Evolutionary conservation across 2,888 invertebrate genomes (phyloP).

Genomic region (Lasioglossum leucozonium): DNA sequence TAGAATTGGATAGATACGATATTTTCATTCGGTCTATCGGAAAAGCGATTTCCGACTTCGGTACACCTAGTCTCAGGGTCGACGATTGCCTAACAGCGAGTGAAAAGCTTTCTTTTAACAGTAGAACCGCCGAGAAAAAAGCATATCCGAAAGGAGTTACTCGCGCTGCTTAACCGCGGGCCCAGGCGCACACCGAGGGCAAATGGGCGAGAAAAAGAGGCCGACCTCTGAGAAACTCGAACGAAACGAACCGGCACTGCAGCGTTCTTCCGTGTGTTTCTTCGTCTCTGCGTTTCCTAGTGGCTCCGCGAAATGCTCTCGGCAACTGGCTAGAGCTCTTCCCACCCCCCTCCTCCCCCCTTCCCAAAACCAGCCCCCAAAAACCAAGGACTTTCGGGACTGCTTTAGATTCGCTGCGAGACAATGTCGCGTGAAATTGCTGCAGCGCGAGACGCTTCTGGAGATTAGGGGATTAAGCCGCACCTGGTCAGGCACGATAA

Average conservation of each 20-base stretch:
- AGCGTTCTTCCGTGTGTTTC: constrained; percentile 15
- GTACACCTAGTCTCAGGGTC: background rate
- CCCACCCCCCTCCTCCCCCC: background rate
- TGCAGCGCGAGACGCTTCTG: background rate
- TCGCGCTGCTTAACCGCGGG: constrained; percentile 19
- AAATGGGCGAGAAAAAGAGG: constrained; percentile 6
- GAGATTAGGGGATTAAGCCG: constrained; percentile 9
- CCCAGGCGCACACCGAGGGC: background rate
- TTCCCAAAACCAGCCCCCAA: background rate
- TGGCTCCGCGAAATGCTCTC: constrained; percentile 2
- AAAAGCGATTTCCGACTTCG: background rate
- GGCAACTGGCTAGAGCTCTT: background rate
- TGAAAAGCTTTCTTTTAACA: background rate
- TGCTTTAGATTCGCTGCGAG: background rate
- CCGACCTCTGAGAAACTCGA: constrained; percentile 9
- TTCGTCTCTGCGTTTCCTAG: constrained; percentile 1
- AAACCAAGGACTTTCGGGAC: constrained; percentile 5
- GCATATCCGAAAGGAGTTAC: constrained; percentile 6
- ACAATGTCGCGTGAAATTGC: constrained; percentile 10
- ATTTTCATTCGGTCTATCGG: background rate
- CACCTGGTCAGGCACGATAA: constrained; percentile 14
- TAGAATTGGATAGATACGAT: background rate
- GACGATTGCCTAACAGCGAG: background rate
- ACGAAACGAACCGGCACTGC: constrained; percentile 20
- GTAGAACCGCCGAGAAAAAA: background rate